These are phyloP conservation scores for Euphonia xanthogaster DNA, from an alignment of 2,797 vertebrate genomes.

Conservation along the genomic window DNA sequence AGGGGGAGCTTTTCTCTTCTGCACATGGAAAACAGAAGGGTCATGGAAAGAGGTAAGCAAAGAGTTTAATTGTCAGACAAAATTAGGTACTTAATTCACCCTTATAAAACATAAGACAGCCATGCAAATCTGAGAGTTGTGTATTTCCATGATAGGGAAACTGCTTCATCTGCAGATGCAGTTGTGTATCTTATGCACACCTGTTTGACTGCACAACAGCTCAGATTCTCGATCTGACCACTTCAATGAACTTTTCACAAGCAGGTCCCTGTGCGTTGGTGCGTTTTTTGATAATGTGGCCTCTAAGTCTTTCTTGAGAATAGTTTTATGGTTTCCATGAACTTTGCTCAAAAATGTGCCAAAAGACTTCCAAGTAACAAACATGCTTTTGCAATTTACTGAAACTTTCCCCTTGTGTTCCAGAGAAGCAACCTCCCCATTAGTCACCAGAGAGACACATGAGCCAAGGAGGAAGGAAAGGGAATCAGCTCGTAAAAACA, in stretches of 20 bases:
- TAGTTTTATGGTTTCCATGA: slow-evolving; percentile 60
- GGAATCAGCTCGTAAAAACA: slow-evolving; percentile 73
- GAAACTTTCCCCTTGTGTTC: slow-evolving; percentile 76
- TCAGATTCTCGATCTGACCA: background rate
- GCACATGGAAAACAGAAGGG: background rate
- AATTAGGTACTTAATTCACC: background rate
- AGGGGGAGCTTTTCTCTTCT: background rate
- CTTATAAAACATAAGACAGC: background rate
- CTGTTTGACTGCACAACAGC: slow-evolving; percentile 20
- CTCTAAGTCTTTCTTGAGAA: slow-evolving; percentile 38
- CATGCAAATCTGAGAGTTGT: background rate
- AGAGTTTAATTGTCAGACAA: background rate
- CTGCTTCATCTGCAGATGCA: background rate
- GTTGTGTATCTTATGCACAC: background rate
- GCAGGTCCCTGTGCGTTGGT: slow-evolving; percentile 22
- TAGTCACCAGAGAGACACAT: slow-evolving; percentile 78
- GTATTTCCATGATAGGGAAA: background rate
- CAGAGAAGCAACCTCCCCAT: slow-evolving; percentile 79
- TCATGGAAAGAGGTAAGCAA: background rate
- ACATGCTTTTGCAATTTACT: slow-evolving; percentile 82
- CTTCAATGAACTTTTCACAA: slow-evolving; percentile 1
- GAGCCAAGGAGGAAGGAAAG: slow-evolving; percentile 74
- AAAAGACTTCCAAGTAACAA: slow-evolving; percentile 77
- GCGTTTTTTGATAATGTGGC: slow-evolving; percentile 40
- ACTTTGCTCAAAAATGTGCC: slow-evolving; percentile 75